phyloP scores from a whole-genome alignment of 2,888 invertebrate species.

The Pandemis cinnamomeana region DNA sequence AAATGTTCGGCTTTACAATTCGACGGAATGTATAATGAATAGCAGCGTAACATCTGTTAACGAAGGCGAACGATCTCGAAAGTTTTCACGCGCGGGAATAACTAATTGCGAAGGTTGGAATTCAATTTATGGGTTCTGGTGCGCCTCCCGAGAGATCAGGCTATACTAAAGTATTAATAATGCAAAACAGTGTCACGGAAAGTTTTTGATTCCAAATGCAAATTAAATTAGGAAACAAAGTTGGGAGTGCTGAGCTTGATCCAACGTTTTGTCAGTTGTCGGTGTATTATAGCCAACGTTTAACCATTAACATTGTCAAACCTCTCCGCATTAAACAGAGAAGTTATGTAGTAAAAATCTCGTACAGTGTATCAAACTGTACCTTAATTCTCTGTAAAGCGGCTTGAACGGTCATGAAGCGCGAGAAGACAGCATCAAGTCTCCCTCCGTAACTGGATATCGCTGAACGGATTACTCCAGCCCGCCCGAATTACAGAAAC shows the following conservation, averaged over 20 bases:
- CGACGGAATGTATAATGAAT: slow-evolving; percentile 85
- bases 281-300: slow-evolving; percentile 66
- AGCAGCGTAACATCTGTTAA: slow-evolving; percentile 85
- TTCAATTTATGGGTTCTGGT: slow-evolving; percentile 84
- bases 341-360: not conserved
- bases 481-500: slow-evolving; percentile 82
- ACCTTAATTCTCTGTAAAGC: slow-evolving; percentile 41
- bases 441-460: slow-evolving; percentile 77
- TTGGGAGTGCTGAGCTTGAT: slow-evolving; percentile 72
- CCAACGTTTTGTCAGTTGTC: slow-evolving; percentile 69
- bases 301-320: slow-evolving; percentile 53
- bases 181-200: slow-evolving; percentile 85
- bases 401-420: slow-evolving; percentile 52
- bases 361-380: not conserved
- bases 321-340: not conserved
- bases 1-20: slow-evolving; percentile 84
- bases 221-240: slow-evolving; percentile 83
- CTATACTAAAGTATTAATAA: slow-evolving; percentile 82
- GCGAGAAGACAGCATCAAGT: slow-evolving; percentile 62
- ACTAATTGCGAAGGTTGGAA: slow-evolving; percentile 85
- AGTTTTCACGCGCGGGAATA: slow-evolving; percentile 85
- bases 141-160: slow-evolving; percentile 81
- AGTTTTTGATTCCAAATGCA: slow-evolving; percentile 84
- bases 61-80: slow-evolving; percentile 85
- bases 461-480: slow-evolving; percentile 76